Conservation (phyloP, 2,888 invertebrate genomes). For the Cordilura impudica region DNA sequence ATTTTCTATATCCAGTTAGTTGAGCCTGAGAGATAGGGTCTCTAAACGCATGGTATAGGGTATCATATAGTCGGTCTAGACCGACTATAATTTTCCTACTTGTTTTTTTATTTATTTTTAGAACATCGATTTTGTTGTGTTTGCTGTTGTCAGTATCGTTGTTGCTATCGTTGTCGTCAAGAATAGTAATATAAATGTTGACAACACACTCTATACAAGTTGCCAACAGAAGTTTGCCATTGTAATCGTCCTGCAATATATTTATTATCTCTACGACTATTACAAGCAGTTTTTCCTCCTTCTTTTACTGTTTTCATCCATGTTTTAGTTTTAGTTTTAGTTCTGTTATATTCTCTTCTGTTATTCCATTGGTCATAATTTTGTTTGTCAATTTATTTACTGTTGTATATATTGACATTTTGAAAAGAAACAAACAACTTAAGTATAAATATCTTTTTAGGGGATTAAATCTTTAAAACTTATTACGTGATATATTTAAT, state of each 20-base stretch:
- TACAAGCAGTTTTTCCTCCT: not conserved
- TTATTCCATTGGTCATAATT: constrained; percentile 37
- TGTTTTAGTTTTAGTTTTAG: not conserved
- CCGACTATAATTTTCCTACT: too few relatives aligned
- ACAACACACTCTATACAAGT: constrained; percentile 16
- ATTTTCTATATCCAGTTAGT: too few relatives aligned
- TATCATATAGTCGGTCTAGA: too few relatives aligned
- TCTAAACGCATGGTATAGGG: too few relatives aligned
- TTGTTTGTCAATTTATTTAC: constrained; percentile 46
- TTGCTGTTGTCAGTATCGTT: not conserved
- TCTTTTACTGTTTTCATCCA: not conserved
- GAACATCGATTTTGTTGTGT: not conserved
- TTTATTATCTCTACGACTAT: not conserved
- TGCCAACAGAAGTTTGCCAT: constrained; percentile 13
- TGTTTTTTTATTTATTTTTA: too few relatives aligned
- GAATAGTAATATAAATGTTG: not conserved
- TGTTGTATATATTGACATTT: constrained; percentile 42
- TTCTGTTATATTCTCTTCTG: not conserved
- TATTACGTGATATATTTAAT: constrained; percentile 27
- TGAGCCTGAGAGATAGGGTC: too few relatives aligned
- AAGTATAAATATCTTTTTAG: constrained; percentile 38
- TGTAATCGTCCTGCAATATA: not conserved
- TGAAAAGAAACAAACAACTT: constrained; percentile 44
- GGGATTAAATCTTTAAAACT: constrained; percentile 33
- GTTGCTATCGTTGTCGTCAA: not conserved